These are phyloP conservation scores for Apodemus speciosus DNA, from an alignment of 2,113 vertebrate genomes.

Conservation along the genomic window DNA sequence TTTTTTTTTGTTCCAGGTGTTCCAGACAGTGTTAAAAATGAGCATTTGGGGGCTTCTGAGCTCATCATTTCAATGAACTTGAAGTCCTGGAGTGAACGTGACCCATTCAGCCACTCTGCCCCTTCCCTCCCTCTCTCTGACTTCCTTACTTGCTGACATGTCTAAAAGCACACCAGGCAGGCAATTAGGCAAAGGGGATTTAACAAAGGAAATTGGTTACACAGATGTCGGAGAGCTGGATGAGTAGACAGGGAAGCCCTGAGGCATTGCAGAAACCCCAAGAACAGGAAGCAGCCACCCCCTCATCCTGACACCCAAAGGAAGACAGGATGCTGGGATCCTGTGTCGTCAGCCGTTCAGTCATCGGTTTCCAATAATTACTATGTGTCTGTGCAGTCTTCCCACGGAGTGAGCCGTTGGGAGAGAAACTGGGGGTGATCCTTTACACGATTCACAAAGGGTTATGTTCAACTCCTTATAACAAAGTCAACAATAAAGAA, in stretches of 20 bases:
- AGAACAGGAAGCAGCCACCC: background rate
- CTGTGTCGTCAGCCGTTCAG: background rate
- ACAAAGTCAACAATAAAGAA: background rate
- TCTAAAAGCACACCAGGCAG: background rate
- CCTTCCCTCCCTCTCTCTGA: background rate
- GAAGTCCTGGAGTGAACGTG: background rate
- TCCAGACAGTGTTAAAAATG: background rate
- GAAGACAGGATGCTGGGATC: conserved; percentile 3
- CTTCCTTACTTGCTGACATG: background rate
- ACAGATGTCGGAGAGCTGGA: background rate
- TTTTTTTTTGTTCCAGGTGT: background rate
- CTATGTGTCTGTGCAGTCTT: background rate
- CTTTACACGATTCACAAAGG: background rate
- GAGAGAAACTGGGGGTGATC: background rate
- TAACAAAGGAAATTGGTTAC: background rate
- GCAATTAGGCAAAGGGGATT: background rate
- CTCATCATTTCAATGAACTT: background rate
- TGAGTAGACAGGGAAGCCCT: background rate
- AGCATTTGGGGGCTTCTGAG: background rate
- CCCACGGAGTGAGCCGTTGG: background rate
- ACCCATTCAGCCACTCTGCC: background rate
- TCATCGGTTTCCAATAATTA: conserved; percentile 15
- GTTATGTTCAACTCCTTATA: background rate
- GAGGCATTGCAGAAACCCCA: background rate
- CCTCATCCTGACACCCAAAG: background rate